Conservation (phyloP, 2,888 invertebrate species). For the Diploptera punctata region DNA sequence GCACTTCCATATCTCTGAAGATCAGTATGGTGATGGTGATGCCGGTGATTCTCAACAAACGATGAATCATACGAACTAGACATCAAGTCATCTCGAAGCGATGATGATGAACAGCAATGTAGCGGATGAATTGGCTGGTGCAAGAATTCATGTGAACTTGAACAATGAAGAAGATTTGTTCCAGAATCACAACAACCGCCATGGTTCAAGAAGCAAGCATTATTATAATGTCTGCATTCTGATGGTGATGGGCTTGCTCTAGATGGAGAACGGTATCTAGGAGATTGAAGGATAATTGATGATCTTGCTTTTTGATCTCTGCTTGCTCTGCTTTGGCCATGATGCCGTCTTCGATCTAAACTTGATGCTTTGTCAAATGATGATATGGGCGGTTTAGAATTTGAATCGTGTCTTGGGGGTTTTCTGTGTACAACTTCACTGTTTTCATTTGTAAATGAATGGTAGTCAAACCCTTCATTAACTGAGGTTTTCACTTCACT, state of each 20-base stretch:
- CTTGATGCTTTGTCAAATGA: conserved; percentile 58
- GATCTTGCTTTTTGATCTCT: conserved; percentile 71
- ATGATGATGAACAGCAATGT: conserved; percentile 11
- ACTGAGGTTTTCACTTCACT: background rate
- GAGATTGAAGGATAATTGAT: conserved; percentile 49
- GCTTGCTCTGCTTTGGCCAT: conserved; percentile 58
- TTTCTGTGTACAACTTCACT: conserved; percentile 7
- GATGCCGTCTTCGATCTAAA: conserved; percentile 60
- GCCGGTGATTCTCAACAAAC: background rate
- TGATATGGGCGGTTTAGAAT: conserved; percentile 15
- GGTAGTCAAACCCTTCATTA: background rate
- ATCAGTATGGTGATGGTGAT: conserved; percentile 48
- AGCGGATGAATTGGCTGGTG: background rate
- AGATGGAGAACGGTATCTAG: conserved; percentile 35
- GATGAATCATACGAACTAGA: conserved; percentile 7
- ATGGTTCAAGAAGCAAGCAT: background rate
- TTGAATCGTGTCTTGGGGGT: conserved; percentile 26
- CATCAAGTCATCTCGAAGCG: conserved; percentile 15
- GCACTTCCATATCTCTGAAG: conserved; percentile 58
- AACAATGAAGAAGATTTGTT: conserved; percentile 2
- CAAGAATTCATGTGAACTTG: conserved; percentile 2
- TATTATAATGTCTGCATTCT: background rate
- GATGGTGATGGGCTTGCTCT: background rate
- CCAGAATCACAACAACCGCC: conserved; percentile 13
- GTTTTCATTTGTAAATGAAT: background rate